Evolutionary conservation across 2,888 invertebrate genomes (phyloP).

Genomic region (Drosophila buzzatii): DNA sequence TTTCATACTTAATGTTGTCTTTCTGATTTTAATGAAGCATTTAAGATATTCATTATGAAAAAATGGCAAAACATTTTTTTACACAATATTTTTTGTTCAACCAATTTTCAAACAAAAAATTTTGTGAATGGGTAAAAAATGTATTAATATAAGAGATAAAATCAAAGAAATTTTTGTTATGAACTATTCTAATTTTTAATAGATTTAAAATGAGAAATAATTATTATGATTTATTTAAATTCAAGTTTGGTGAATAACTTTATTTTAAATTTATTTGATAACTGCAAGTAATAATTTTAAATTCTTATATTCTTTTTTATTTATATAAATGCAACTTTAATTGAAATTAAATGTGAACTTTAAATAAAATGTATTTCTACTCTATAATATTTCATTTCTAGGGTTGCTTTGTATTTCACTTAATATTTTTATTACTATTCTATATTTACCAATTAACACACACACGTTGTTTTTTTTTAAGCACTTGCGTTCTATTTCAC

Average conservation of each 20-base stretch:
- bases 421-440: too few species aligned
- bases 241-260: too few species aligned
- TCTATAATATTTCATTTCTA: too few species aligned
- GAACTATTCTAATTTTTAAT: not conserved
- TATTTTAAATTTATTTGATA: too few species aligned
- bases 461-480: not conserved
- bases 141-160: not conserved
- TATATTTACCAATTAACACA: conserved; percentile 32
- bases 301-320: too few species aligned
- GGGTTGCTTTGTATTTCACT: too few species aligned
- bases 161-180: not conserved
- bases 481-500: conserved; percentile 24
- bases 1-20: conserved; percentile 5
- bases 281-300: too few species aligned
- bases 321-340: too few species aligned
- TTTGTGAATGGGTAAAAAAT: not conserved
- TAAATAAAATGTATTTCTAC: too few species aligned
- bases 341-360: too few species aligned
- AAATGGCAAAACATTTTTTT: not conserved
- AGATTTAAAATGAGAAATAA: too few species aligned
- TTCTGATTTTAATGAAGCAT: conserved; percentile 2
- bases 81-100: not conserved
- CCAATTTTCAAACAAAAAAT: not conserved
- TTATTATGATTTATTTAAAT: too few species aligned
- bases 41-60: conserved; percentile 1